These are phyloP conservation scores for Pteromalus puparum DNA, from an alignment of 1,140 invertebrate species.

Conservation along the genomic window DNA sequence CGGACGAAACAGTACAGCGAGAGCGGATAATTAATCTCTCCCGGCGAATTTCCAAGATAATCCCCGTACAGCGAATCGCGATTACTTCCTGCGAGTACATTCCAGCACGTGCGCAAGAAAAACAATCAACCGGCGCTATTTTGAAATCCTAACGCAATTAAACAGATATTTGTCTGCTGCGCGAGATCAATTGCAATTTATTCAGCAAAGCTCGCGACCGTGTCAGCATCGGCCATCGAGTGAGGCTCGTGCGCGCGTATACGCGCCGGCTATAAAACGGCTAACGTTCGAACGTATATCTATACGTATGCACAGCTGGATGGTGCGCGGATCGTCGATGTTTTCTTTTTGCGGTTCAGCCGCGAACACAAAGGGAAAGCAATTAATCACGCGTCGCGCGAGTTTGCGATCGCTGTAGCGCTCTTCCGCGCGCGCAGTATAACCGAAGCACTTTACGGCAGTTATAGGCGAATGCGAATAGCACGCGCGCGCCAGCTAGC, in stretches of 20 bases:
- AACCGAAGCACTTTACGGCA: conserved; percentile 21
- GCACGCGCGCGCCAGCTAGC: no score
- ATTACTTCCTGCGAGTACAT: no score
- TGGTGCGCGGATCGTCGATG: background rate
- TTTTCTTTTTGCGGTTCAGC: background rate
- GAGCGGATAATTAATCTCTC: no score
- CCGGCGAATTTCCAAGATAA: no score
- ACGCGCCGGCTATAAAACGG: conserved; percentile 7
- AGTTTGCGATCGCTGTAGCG: background rate
- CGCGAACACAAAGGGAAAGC: conserved; percentile 31
- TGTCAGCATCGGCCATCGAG: no score
- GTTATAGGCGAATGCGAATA: conserved; percentile 17
- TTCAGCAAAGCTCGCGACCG: conserved; percentile 2
- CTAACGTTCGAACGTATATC: background rate
- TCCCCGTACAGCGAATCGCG: no score
- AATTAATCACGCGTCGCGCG: conserved; percentile 28
- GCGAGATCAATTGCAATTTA: conserved; percentile 33
- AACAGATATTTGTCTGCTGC: background rate
- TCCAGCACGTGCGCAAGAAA: no score
- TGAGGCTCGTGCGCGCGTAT: background rate
- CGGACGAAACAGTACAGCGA: no score
- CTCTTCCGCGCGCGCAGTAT: background rate
- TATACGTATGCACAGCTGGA: background rate
- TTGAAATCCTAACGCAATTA: background rate
- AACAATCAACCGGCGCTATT: background rate